Base-by-base conservation (phyloP, 2,888 invertebrate genomes). In the Caenorhabditis japonica region DNA sequence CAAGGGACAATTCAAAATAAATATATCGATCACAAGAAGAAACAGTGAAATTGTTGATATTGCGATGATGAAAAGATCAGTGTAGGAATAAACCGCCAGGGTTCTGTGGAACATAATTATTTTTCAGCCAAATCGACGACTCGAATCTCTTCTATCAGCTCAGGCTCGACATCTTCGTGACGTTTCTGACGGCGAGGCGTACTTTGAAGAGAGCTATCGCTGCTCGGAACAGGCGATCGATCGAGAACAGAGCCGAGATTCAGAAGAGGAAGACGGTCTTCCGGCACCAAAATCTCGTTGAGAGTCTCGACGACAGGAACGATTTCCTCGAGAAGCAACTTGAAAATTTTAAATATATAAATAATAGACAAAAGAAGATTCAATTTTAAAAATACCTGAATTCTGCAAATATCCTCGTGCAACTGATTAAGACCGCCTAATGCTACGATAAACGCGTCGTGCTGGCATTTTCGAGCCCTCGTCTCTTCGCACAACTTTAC, bases 231-330 rank as follows among this genome's bases (percentile, higher is more conserved):
- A 0, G 75, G 69, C 13, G 79, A 71, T 10, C 75, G 62, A 27
- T 66, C 66, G 12, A 79, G 72, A 5, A 79, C 75, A 13, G 47
- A 41, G 10, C 72, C 68, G 30, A 81, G 71, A 21, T 81, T 72
- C 21, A 85, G 61, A 13, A 68, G 59, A 1, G 83, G 81, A 10
- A 85, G 76, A n/a, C 81, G 82, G 3, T 84, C 79, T n/a, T 74
- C 69, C 1, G 75, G 76, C 0, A 76, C 66, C 8, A 85, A 68
- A n/a, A 85, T 60, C 49, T 83, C 80, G 55, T 85, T 85, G 12
- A 85, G 59, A 0, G 78, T 77, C 56, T 83, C 79, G 3, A 81
- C 74, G 7, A 71, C 66, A 13, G 80, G 78, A 5, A 81, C 74
- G 7, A 85, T 60, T 27, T 84, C 83, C 38, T 77, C 77, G 15